Conservation (phyloP, 2,113 vertebrate genomes). For the Chaetura pelagica region DNA sequence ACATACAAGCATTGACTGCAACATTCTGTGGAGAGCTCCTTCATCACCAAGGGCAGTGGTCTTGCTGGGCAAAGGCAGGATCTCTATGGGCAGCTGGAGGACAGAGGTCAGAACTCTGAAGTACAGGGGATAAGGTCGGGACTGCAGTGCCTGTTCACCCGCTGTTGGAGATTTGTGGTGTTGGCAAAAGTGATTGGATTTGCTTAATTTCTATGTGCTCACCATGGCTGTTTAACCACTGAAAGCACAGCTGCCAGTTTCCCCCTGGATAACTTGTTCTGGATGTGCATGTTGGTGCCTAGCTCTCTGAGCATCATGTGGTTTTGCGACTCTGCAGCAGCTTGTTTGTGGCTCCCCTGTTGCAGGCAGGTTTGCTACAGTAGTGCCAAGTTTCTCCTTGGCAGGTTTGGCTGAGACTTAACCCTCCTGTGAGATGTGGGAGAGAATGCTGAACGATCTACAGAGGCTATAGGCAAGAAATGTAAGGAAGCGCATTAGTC, state of each 20-base stretch:
- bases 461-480: background rate
- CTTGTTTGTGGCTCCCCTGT: background rate
- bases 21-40: too few species aligned
- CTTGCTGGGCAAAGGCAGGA: background rate
- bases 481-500: background rate
- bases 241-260: background rate
- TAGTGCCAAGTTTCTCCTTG: background rate
- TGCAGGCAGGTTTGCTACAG: background rate
- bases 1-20: accelerated
- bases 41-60: too few species aligned
- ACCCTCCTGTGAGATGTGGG: background rate
- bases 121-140: background rate
- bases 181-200: accelerated
- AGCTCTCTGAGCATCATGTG: accelerated
- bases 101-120: background rate
- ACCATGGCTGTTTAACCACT: accelerated
- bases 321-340: background rate
- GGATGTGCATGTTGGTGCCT: too few species aligned
- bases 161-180: too few species aligned
- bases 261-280: accelerated
- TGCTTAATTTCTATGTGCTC: accelerated
- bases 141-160: accelerated
- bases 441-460: background rate
- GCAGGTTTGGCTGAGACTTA: background rate
- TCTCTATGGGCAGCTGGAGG: background rate